phyloP scores from a whole-genome alignment of 2,113 vertebrate genomes.

The Spilogale gracilis region DNA sequence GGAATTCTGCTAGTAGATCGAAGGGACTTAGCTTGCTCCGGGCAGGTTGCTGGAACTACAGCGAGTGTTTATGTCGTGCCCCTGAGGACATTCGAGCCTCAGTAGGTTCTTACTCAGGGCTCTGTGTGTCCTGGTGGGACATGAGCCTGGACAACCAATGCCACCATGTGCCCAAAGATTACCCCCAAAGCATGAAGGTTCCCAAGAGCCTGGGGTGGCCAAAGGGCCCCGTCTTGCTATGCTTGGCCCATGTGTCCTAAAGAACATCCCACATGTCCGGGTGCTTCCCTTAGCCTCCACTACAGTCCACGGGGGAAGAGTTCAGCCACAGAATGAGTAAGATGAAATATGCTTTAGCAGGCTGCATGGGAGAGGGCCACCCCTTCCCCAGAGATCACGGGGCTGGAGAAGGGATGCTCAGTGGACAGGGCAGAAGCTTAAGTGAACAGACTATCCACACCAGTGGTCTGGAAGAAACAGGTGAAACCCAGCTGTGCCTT shows the following conservation, averaged over 20 bases:
- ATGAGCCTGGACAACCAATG: not conserved
- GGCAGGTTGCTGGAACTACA: not conserved
- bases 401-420: accelerated
- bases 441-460: accelerated
- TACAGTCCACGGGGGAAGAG: not conserved
- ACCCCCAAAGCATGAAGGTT: not conserved
- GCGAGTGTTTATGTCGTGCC: not conserved
- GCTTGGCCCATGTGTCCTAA: not conserved
- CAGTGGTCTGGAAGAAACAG: not conserved
- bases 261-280: not conserved
- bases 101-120: not conserved
- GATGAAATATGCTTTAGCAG: not conserved
- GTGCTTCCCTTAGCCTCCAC: not conserved
- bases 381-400: not conserved
- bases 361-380: not conserved
- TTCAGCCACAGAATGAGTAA: not conserved
- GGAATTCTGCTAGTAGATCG: not conserved
- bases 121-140: not conserved
- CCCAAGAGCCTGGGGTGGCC: accelerated
- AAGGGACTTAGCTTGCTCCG: not conserved
- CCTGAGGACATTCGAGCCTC: not conserved
- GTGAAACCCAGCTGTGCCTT: accelerated
- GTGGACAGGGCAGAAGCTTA: too few species aligned
- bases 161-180: not conserved
- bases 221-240: not conserved